These are phyloP conservation scores for Molossus molossus DNA, from an alignment of 2,797 vertebrate species.

Conservation along the genomic window DNA sequence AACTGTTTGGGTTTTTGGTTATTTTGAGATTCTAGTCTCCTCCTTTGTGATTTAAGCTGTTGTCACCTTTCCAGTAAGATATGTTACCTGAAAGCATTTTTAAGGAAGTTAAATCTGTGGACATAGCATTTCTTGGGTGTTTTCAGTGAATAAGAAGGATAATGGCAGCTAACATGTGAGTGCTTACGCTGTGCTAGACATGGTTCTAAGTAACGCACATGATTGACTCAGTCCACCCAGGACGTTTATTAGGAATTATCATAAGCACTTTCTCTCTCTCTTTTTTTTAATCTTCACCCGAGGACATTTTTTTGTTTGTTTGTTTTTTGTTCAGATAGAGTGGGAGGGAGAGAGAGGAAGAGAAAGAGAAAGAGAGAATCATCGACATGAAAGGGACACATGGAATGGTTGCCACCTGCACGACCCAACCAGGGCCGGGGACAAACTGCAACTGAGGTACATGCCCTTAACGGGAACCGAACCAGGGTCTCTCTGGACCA, in stretches of 20 bases:
- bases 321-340: too few species aligned
- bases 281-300: too few species aligned
- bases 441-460: too few species aligned
- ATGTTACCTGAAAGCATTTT: conserved; percentile 69
- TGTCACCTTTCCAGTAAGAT: conserved; percentile 61
- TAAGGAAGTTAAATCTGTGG: conserved; percentile 55
- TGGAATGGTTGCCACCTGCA: too few species aligned
- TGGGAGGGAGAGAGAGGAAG: too few species aligned
- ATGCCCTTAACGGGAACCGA: too few species aligned
- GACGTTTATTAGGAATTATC: background rate
- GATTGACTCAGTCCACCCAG: background rate
- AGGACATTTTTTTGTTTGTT: too few species aligned
- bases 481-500: too few species aligned
- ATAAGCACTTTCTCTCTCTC: too few species aligned
- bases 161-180: background rate
- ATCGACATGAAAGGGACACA: too few species aligned
- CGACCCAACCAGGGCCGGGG: too few species aligned
- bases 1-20: conserved; percentile 13
- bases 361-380: too few species aligned
- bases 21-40: conserved; percentile 45
- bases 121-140: background rate
- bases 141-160: conserved; percentile 40
- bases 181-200: background rate
- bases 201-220: background rate
- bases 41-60: conserved; percentile 60